Base-by-base conservation (phyloP, 2,888 invertebrate species). In the Xanthorhoe spadicearia region DNA sequence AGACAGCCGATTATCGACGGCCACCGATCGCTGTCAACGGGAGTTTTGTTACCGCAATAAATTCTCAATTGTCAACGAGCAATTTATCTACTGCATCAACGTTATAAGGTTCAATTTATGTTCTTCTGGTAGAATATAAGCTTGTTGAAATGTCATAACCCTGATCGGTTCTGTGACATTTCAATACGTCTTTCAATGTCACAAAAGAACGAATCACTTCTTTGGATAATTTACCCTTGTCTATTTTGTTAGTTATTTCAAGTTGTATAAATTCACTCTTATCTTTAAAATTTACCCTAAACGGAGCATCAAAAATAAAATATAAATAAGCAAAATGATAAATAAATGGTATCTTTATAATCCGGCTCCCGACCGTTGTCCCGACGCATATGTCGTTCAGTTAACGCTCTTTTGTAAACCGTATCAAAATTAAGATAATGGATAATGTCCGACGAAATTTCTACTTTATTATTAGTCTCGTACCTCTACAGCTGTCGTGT, bases 381-480 rank as follows among this genome's bases (percentile, higher is more conserved):
- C 70, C 65, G 49, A 81, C 85, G 81, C 91, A 91, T 85, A 90
- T 92, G 90, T 90, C 84, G 86, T 66, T 73, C 84, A 84, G 84
- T 88, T 89, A 85, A 89, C 90, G 90, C 88, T 88, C 83, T 90
- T 91, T 90, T 90, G 91, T 92, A 85, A 82, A 83, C 85, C 89
- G 86, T 91, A 90, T 91, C 89, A 88, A 87, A 90, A 92, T 92
- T 92, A 89, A 92, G 92, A 92, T 93, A 92, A 92, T 92, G 88
- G 84, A 82, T 85, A 86, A 85, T 89, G 90, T 86, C 89, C 86
- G 87, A 83, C 84, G 83, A 84, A 87, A 88, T 86, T 87, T 84
- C 87, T 84, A 87, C 85, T 87, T 85, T 86, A 88, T 88, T 90
- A 86, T 86, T 85, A 86, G 85, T 83, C 79, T 80, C 64, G 60